Percentiles rank a stretch among this genome's conserved stretches.
phyloP scores from a whole-genome alignment of 2,797 vertebrate genomes.

The Jordanella pulchra region DNA sequence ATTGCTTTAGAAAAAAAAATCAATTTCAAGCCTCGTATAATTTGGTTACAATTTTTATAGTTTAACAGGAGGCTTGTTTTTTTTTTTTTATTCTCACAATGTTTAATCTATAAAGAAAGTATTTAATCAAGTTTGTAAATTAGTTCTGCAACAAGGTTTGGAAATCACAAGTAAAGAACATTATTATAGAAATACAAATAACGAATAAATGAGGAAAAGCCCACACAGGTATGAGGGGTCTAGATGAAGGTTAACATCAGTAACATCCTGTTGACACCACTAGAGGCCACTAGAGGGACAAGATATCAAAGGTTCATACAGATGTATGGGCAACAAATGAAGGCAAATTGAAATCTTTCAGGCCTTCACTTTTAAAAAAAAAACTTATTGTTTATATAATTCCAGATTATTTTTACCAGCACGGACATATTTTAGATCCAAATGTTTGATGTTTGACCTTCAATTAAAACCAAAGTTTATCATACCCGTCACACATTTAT shows the following conservation, averaged over 20 bases:
- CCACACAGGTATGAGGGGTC: neutral
- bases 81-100: neutral
- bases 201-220: neutral
- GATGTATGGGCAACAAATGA: constrained; percentile 3
- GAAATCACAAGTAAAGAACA: neutral
- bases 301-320: constrained; percentile 23
- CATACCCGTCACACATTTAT: neutral
- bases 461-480: neutral
- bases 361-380: neutral
- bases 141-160: neutral
- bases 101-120: neutral
- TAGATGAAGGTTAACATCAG: neutral
- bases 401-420: neutral
- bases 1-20: neutral
- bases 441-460: neutral
- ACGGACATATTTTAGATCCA: neutral
- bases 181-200: neutral
- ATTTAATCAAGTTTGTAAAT: neutral
- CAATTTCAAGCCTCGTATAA: neutral
- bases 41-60: neutral
- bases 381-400: neutral
- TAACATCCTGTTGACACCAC: constrained; percentile 47
- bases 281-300: constrained; percentile 74
- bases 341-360: neutral
- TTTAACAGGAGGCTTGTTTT: neutral